These are phyloP conservation scores for Leptopilina myrica DNA, from an alignment of 2,888 invertebrate genomes.

Conservation along the genomic window DNA sequence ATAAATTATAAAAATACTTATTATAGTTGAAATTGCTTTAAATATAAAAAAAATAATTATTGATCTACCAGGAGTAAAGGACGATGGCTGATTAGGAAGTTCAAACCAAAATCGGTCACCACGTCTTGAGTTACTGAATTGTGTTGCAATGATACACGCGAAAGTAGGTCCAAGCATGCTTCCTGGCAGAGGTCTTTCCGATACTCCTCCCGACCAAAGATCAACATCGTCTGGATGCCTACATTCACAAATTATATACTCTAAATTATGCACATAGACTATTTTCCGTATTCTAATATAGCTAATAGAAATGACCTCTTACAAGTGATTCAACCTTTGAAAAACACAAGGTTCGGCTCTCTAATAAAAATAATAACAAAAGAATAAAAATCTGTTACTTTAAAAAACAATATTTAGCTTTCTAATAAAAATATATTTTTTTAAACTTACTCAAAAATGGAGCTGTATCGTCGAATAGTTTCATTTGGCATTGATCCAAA, in stretches of 20 bases:
- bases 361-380: neutral
- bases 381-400: slow-evolving; percentile 50
- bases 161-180: slow-evolving; percentile 97
- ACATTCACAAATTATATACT: slow-evolving; percentile 44
- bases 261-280: neutral
- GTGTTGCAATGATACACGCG: slow-evolving; percentile 94
- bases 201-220: slow-evolving; percentile 96
- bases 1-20: neutral
- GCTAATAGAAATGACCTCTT: too few relatives aligned
- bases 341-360: too few relatives aligned
- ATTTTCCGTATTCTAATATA: neutral
- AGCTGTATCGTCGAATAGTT: slow-evolving; percentile 88
- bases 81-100: slow-evolving; percentile 92
- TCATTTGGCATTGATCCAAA: slow-evolving; percentile 93
- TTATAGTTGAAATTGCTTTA: neutral
- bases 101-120: slow-evolving; percentile 98
- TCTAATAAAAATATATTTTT: neutral
- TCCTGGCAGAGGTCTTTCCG: slow-evolving; percentile 92
- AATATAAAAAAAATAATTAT: slow-evolving; percentile 47
- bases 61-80: slow-evolving; percentile 83
- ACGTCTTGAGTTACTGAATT: slow-evolving; percentile 91
- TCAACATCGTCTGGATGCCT: slow-evolving; percentile 94
- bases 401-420: too few relatives aligned
- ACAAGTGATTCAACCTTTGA: neutral
- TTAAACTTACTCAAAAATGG: slow-evolving; percentile 87